These are phyloP conservation scores for Lymantria monacha DNA, from an alignment of 2,888 invertebrate genomes.

Conservation along the genomic window DNA sequence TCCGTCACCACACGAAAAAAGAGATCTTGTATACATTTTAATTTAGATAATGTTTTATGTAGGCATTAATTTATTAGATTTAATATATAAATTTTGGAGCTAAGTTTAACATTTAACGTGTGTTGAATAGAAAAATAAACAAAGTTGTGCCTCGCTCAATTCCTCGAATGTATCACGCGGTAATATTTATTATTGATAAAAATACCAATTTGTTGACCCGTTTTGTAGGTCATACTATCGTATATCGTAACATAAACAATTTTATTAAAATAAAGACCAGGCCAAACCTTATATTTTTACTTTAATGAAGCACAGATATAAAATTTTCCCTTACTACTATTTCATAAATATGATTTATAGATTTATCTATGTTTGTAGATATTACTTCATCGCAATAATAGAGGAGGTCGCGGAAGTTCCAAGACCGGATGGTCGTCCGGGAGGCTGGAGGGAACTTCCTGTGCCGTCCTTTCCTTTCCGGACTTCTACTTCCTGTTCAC, in stretches of 20 bases:
- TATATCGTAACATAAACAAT: neutral
- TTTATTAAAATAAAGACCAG: too few species aligned
- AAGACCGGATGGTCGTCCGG: constrained; percentile 46
- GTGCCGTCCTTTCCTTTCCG: constrained; percentile 56
- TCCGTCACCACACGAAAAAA: too few species aligned
- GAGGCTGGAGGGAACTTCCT: constrained; percentile 44
- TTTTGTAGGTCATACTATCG: neutral
- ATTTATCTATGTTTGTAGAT: neutral
- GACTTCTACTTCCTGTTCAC: constrained; percentile 50
- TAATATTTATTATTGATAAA: neutral
- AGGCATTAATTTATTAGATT: too few species aligned
- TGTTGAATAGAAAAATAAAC: neutral
- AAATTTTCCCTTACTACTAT: too few species aligned
- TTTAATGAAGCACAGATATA: too few species aligned
- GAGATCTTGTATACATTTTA: too few species aligned
- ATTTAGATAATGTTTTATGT: too few species aligned
- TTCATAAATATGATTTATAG: neutral
- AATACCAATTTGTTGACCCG: too few species aligned
- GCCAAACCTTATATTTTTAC: too few species aligned
- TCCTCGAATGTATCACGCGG: neutral
- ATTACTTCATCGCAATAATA: constrained; percentile 12
- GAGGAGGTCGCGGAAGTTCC: constrained; percentile 55
- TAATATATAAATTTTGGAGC: too few species aligned
- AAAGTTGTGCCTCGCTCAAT: neutral
- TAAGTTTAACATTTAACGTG: neutral